Conservation (phyloP, 2,888 invertebrate species). For the Leptinotarsa peninsularis region DNA sequence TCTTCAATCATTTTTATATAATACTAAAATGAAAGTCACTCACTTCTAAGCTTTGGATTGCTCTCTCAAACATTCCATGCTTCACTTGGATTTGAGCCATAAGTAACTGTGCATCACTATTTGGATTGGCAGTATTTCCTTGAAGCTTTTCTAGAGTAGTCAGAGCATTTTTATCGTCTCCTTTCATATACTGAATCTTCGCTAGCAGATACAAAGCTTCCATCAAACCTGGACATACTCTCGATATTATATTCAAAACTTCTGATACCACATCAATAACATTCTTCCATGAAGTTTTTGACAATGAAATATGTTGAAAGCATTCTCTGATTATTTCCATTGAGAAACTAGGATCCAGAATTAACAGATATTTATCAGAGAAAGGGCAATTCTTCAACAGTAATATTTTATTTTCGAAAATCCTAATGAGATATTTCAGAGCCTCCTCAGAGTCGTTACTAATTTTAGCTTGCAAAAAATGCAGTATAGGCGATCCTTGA, state of each 20-base stretch:
- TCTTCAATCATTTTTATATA: no score
- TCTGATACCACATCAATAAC: slow-evolving; percentile 35
- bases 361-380: slow-evolving; percentile 79
- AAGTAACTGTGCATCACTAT: slow-evolving; percentile 85
- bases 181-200: slow-evolving; percentile 83
- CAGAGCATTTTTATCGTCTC: slow-evolving; percentile 80
- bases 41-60: slow-evolving; percentile 87
- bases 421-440: slow-evolving; percentile 73
- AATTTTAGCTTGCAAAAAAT: slow-evolving; percentile 77
- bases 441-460: slow-evolving; percentile 70
- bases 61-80: slow-evolving; percentile 78
- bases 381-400: slow-evolving; percentile 72
- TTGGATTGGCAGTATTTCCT: slow-evolving; percentile 80
- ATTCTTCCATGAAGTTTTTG: slow-evolving; percentile 34
- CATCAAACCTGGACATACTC: slow-evolving; percentile 85
- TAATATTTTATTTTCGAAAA: slow-evolving; percentile 70
- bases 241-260: slow-evolving; percentile 77
- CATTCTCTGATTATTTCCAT: slow-evolving; percentile 83
- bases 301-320: slow-evolving; percentile 76
- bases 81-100: slow-evolving; percentile 87
- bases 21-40: background rate
- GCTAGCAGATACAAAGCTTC: slow-evolving; percentile 78
- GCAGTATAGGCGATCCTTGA: slow-evolving; percentile 73
- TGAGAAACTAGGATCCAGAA: slow-evolving; percentile 88
- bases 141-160: slow-evolving; percentile 78